Conservation (phyloP, 2,888 invertebrate genomes). For the Metopia argyrocephala region DNA sequence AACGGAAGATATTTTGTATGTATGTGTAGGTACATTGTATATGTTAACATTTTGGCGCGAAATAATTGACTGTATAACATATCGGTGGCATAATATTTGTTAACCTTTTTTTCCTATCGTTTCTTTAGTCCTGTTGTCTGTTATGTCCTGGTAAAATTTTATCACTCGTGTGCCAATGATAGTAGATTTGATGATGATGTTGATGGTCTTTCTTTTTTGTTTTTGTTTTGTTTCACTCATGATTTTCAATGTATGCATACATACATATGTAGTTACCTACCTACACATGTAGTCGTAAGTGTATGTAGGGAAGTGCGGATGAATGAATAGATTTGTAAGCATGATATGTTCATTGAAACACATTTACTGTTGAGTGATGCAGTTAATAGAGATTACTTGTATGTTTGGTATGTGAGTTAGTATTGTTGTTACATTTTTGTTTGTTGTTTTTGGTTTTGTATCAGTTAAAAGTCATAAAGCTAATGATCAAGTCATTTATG, state of each 20-base stretch:
- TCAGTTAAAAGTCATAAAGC: slow-evolving; percentile 19
- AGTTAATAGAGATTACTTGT: too few relatives aligned
- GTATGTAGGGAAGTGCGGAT: neutral
- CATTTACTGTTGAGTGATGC: slow-evolving; percentile 3
- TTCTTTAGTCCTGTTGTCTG: neutral
- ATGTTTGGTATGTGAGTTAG: too few relatives aligned
- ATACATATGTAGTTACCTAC: neutral
- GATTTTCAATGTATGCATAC: neutral
- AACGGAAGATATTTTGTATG: too few relatives aligned
- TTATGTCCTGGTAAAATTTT: slow-evolving; percentile 1
- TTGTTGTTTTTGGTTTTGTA: neutral
- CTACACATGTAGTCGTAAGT: neutral
- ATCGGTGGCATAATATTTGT: neutral
- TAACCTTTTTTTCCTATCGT: neutral
- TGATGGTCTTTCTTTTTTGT: too few relatives aligned
- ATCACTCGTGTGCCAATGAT: slow-evolving; percentile 13
- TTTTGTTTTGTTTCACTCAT: too few relatives aligned
- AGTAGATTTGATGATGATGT: neutral
- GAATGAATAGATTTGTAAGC: neutral
- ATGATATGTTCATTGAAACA: neutral
- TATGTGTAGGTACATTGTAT: too few relatives aligned
- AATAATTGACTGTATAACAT: neutral
- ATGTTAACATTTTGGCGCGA: neutral
- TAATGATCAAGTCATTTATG: slow-evolving; percentile 30
- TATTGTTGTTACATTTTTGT: neutral